phyloP scores from a whole-genome alignment of 2,797 vertebrate species.

The Ispidina lecontei region DNA sequence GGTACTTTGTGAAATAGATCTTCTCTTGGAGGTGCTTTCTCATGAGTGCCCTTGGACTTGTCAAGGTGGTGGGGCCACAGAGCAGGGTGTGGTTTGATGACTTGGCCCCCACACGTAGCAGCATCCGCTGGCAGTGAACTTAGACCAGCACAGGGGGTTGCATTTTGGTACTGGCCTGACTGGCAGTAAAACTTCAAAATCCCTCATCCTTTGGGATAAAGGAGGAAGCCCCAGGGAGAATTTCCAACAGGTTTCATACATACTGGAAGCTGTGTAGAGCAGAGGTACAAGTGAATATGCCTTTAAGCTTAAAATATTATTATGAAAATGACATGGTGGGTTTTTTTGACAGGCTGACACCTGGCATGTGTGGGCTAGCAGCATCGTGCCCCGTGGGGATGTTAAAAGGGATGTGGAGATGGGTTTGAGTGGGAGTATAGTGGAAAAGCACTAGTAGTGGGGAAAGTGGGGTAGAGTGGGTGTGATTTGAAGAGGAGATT shows the following conservation, averaged over 20 bases:
- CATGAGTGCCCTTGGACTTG: fast-evolving
- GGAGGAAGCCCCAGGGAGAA: background rate
- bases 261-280: background rate
- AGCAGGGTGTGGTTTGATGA: background rate
- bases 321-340: background rate
- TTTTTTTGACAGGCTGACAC: background rate
- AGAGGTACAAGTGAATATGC: background rate
- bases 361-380: background rate
- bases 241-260: fast-evolving
- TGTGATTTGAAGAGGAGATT: background rate
- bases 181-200: background rate
- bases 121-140: background rate
- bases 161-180: background rate
- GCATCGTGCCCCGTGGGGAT: background rate
- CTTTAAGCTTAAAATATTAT: background rate
- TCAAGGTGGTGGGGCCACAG: background rate
- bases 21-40: background rate
- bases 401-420: fast-evolving
- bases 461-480: background rate
- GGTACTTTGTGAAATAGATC: fast-evolving
- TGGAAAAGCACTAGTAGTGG: background rate
- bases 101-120: background rate
- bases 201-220: background rate
- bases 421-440: fast-evolving
- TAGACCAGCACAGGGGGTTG: fast-evolving